These are phyloP conservation scores for Euschistus heros DNA, from an alignment of 1,140 invertebrate genomes.

Conservation along the genomic window DNA sequence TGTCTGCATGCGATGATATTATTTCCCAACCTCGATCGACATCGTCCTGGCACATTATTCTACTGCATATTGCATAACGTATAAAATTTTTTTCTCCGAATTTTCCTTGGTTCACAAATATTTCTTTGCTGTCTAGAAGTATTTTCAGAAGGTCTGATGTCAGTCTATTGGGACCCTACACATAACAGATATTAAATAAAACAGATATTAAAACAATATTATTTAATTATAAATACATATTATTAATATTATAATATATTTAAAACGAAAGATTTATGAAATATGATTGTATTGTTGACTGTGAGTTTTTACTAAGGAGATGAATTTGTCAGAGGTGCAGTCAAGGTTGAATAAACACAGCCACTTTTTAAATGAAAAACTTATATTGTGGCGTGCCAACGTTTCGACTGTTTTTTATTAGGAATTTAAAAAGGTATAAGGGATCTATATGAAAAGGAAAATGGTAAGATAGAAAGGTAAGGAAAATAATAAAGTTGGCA, in stretches of 20 bases:
- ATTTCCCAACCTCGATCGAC: conserved; percentile 67
- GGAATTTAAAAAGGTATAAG: too few species aligned
- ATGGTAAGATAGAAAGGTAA: too few species aligned
- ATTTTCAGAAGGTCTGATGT: conserved; percentile 64
- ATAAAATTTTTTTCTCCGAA: conserved; percentile 58
- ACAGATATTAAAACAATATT: conserved; percentile 29
- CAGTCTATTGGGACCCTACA: conserved; percentile 55
- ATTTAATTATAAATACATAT: conserved; percentile 5
- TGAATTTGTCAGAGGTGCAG: too few species aligned
- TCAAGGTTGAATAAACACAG: too few species aligned
- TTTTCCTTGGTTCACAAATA: conserved; percentile 73
- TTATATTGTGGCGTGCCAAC: too few species aligned
- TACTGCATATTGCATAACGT: conserved; percentile 72
- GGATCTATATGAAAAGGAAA: too few species aligned
- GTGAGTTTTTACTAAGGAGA: too few species aligned
- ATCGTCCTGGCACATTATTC: conserved; percentile 55
- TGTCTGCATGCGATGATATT: conserved; percentile 4
- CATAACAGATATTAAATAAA: too few species aligned
- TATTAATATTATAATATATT: background rate
- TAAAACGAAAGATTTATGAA: background rate
- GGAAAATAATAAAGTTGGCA: too few species aligned
- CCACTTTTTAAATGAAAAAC: too few species aligned
- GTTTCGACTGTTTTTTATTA: too few species aligned
- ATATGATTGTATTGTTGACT: background rate
- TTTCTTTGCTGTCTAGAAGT: conserved; percentile 63